phyloP scores from a whole-genome alignment of 2,797 vertebrate species.

The Remorina albescens region DNA sequence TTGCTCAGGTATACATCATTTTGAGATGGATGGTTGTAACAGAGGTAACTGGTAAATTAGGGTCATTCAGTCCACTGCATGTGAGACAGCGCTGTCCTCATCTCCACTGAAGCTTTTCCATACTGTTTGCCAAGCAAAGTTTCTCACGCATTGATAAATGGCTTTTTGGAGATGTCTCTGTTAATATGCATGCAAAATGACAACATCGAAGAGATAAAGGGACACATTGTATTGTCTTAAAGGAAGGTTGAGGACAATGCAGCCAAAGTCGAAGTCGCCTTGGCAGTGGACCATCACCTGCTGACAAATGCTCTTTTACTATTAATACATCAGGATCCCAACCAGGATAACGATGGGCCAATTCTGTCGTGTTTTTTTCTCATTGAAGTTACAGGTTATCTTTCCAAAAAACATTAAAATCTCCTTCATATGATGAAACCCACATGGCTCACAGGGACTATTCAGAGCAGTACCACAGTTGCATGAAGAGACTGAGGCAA shows the following conservation, averaged over 20 bases:
- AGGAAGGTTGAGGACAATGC: constrained; percentile 60
- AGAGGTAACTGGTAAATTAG: constrained; percentile 37
- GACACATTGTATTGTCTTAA: constrained; percentile 56
- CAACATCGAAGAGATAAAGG: constrained; percentile 41
- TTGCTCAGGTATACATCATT: constrained; percentile 20
- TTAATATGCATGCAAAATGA: constrained; percentile 44
- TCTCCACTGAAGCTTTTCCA: constrained; percentile 15
- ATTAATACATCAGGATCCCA: constrained; percentile 58
- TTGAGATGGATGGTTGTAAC: constrained; percentile 38
- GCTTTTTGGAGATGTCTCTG: constrained; percentile 23
- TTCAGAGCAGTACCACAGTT: constrained; percentile 38
- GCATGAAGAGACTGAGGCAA: constrained; percentile 23
- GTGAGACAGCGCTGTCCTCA: constrained; percentile 18
- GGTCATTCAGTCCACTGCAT: constrained; percentile 23
- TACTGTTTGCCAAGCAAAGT: constrained; percentile 52
- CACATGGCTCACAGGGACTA: constrained; percentile 7
- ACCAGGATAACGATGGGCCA: constrained; percentile 56
- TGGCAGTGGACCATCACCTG: constrained; percentile 78
- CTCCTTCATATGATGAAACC: constrained; percentile 33
- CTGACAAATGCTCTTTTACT: constrained; percentile 68
- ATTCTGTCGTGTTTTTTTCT: constrained; percentile 14
- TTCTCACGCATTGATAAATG: constrained; percentile 61
- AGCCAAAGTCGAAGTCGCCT: constrained; percentile 32
- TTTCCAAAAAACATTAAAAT: constrained; percentile 32
- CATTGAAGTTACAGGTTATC: constrained; percentile 23